Conservation (phyloP, 2,888 invertebrate genomes). For the Sesia apiformis region DNA sequence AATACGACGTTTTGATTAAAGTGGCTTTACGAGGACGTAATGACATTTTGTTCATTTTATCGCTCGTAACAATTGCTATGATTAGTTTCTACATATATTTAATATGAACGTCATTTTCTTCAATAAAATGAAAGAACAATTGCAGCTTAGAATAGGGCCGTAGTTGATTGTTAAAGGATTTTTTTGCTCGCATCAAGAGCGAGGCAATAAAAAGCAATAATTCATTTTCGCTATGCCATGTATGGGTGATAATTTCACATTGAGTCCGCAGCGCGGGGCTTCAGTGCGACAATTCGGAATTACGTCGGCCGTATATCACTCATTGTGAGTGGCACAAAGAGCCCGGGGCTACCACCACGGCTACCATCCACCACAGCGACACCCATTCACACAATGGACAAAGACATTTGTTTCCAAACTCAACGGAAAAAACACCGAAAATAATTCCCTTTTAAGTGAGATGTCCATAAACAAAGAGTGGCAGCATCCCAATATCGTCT, state of each 20-base stretch:
- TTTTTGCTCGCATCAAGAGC: conserved; percentile 36
- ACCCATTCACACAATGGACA: conserved; percentile 59
- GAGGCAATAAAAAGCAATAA: conserved; percentile 62
- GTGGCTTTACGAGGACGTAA: conserved; percentile 47
- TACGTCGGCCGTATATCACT: conserved; percentile 71
- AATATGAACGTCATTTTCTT: background rate
- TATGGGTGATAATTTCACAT: conserved; percentile 70
- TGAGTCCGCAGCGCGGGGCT: conserved; percentile 44
- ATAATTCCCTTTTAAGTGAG: conserved; percentile 58
- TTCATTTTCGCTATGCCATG: conserved; percentile 72
- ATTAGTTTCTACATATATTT: conserved; percentile 12
- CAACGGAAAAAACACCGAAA: conserved; percentile 48
- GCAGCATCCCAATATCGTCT: conserved; percentile 2
- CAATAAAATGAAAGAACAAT: background rate
- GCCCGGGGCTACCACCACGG: conserved; percentile 49
- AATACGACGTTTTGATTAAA: conserved; percentile 9
- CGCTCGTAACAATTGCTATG: conserved; percentile 8
- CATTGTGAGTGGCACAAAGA: conserved; percentile 69
- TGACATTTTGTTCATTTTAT: conserved; percentile 24
- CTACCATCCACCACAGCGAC: conserved; percentile 30
- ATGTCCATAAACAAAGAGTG: conserved; percentile 50
- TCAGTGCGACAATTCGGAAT: conserved; percentile 63
- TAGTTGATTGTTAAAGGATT: conserved; percentile 24
- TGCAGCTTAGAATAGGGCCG: background rate
- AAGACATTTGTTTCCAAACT: conserved; percentile 69